These are phyloP conservation scores for Xiphias gladius DNA, from an alignment of 2,113 vertebrate species.

Conservation along the genomic window DNA sequence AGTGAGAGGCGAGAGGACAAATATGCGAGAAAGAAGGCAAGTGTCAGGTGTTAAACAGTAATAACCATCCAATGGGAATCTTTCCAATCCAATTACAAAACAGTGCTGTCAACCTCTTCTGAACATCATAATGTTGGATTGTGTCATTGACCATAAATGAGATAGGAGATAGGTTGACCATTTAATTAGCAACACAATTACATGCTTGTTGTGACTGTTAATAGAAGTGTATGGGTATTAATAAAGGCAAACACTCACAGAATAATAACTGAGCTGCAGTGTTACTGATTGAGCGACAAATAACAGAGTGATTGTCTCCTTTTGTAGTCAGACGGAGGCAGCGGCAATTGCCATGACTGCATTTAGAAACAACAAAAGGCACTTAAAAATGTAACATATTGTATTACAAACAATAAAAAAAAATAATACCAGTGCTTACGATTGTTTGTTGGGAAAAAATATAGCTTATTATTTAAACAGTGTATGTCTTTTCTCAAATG, in stretches of 20 bases:
- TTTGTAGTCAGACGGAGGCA: constrained; percentile 38
- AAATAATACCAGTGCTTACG: not conserved
- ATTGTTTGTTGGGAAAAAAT: constrained; percentile 17
- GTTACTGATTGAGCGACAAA: constrained; percentile 37
- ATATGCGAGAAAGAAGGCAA: constrained; percentile 21
- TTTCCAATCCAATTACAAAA: constrained; percentile 64
- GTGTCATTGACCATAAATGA: constrained; percentile 71
- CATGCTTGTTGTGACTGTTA: constrained; percentile 81
- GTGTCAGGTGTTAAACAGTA: constrained; percentile 67
- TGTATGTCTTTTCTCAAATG: not conserved
- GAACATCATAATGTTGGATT: constrained; percentile 62
- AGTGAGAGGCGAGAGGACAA: not conserved
- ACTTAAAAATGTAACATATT: constrained; percentile 18
- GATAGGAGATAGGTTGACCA: constrained; percentile 62
- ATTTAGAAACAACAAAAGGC: constrained; percentile 41
- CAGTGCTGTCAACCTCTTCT: constrained; percentile 58
- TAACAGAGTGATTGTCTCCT: constrained; percentile 28
- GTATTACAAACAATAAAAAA: constrained; percentile 32
- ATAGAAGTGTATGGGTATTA: constrained; percentile 82
- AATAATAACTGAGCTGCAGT: constrained; percentile 76
- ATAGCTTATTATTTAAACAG: not conserved
- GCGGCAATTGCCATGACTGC: constrained; percentile 41
- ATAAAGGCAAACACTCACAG: constrained; percentile 72
- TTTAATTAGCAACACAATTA: constrained; percentile 82
- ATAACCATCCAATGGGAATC: constrained; percentile 51